Conservation (phyloP, 2,888 invertebrate species). For the Aspidapion aeneum region DNA sequence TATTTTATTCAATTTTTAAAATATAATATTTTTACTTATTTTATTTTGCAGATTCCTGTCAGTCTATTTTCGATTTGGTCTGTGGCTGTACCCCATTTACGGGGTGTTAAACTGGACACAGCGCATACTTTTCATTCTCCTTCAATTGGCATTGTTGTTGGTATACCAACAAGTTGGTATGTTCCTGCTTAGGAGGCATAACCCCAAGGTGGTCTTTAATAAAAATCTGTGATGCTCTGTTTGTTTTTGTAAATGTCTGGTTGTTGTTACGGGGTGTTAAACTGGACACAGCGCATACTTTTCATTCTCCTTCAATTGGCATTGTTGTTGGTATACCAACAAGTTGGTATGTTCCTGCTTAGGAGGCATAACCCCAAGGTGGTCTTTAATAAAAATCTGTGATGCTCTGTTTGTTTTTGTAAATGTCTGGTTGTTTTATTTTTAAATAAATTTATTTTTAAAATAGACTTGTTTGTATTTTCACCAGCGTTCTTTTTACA, state of each 20-base stretch:
- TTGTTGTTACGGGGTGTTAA: conserved; percentile 52
- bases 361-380: conserved; percentile 7
- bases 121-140: conserved; percentile 19
- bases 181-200: conserved; percentile 18
- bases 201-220: no score
- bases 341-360: conserved; percentile 26
- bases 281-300: conserved; percentile 48
- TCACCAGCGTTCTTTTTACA: no score
- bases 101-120: conserved; percentile 54
- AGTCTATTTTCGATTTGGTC: conserved; percentile 49
- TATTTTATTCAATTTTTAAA: no score
- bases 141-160: conserved; percentile 14
- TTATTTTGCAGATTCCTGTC: conserved; percentile 45
- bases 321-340: conserved; percentile 19
- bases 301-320: conserved; percentile 18
- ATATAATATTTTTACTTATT: no score
- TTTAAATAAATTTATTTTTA: no score
- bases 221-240: no score
- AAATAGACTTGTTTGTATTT: no score
- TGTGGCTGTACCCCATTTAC: conserved; percentile 55
- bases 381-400: neutral
- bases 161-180: conserved; percentile 27
- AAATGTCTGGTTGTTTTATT: no score
- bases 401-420: no score
- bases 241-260: no score